A percentile compares a stretch with the other conserved stretches of the same genome.
phyloP scores from a whole-genome alignment of 2,888 invertebrate genomes.

The Steinernema carpocapsae region DNA sequence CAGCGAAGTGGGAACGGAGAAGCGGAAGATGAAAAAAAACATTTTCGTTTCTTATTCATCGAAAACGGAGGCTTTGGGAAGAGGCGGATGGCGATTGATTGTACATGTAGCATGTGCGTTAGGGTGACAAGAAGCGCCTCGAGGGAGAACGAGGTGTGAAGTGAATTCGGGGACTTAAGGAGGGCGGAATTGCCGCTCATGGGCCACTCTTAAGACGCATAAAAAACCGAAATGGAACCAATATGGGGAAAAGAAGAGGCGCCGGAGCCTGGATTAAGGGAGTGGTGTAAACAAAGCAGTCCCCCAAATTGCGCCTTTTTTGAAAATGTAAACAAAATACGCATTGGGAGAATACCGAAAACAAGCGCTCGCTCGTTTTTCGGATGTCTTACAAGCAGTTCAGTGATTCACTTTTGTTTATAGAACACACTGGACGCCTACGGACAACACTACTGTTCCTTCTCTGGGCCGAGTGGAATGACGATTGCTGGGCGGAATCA shows the following conservation, averaged over 20 bases:
- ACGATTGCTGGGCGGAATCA: too few relatives aligned
- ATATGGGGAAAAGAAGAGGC: slow-evolving; percentile 6
- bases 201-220: not conserved
- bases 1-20: not conserved
- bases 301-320: not conserved
- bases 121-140: not conserved
- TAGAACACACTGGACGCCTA: too few relatives aligned
- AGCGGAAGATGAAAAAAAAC: slow-evolving; percentile 5
- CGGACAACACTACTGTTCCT: too few relatives aligned
- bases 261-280: not conserved
- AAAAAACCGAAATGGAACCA: slow-evolving; percentile 14
- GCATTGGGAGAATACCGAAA: not conserved
- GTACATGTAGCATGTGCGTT: not conserved
- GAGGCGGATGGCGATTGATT: not conserved
- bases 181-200: not conserved
- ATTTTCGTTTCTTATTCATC: slow-evolving; percentile 28
- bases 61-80: not conserved
- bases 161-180: slow-evolving; percentile 3
- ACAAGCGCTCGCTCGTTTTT: not conserved
- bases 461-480: too few relatives aligned
- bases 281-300: slow-evolving; percentile 2
- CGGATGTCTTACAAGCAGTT: too few relatives aligned
- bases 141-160: slow-evolving; percentile 17
- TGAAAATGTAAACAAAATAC: too few relatives aligned
- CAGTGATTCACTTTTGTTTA: too few relatives aligned